Base-by-base conservation (phyloP, 2,888 invertebrate species). In the Danaus chrysippus region DNA sequence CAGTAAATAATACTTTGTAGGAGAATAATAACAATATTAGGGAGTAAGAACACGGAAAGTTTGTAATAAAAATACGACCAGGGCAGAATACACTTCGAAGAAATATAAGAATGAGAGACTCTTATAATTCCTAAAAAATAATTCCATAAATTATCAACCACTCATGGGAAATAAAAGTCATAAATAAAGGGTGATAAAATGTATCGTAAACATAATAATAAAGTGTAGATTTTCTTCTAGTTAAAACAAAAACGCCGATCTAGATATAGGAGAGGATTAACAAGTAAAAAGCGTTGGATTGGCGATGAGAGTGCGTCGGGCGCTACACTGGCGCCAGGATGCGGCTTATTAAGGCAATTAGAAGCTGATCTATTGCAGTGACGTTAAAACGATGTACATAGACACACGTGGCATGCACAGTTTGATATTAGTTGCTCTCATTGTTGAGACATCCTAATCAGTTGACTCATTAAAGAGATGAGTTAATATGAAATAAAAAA, bases 261-360 rank as follows among this genome's bases (percentile, higher is more conserved):
- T 2, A 23, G 23, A 34, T 34, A 34, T 34, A 34, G 6, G 13
- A 15, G 13, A 49, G 17, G n/a, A 57, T 15, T 43, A 43, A 54
- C 61, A 61, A 65, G 62, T 68, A 64, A 68, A 68, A 67, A 67
- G 65, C 65, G 58, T 63, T 58, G 59, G 64, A 61, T 57, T 41
- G 55, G 61, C 61, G 59, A 62, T 57, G 64, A 44, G 67, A 64
- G 57, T 58, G 60, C 61, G 61, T 62, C 67, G 68, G 72, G 74
- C 75, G 76, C 77, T 72, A 77, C 83, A 80, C 79, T 77, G 72
- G 68, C 71, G 70, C 70, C 76, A 84, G 84, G 87, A 86, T 82
- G 81, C 77, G 74, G 71, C 80, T 82, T 78, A 86, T 86, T 86
- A 84, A 76, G 74, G 78, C 83, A 86, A 87, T 88, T 85, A 86